These are phyloP conservation scores for Lasiommata megera DNA, from an alignment of 2,888 invertebrate species.

Conservation along the genomic window DNA sequence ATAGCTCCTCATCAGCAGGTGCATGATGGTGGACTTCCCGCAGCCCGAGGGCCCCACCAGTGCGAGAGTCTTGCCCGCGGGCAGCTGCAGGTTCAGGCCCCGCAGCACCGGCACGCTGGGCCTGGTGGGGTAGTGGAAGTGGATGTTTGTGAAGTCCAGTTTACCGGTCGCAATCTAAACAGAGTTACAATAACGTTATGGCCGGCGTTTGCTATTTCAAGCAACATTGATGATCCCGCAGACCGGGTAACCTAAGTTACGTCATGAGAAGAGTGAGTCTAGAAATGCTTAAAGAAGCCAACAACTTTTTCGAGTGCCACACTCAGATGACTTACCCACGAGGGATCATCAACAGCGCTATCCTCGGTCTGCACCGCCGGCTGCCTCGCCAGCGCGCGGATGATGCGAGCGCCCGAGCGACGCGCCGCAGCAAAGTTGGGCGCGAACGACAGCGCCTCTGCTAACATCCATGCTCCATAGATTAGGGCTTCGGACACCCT, in stretches of 20 bases:
- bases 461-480: constrained; percentile 90
- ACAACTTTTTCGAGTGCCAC: too few relatives aligned
- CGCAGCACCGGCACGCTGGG: constrained; percentile 85
- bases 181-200: background rate
- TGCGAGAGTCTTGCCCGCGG: constrained; percentile 86
- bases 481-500: constrained; percentile 89
- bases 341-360: constrained; percentile 43
- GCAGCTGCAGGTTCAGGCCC: constrained; percentile 82
- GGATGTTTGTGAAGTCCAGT: constrained; percentile 83
- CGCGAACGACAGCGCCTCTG: constrained; percentile 88
- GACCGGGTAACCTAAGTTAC: too few relatives aligned
- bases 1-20: constrained; percentile 88
- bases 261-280: too few relatives aligned
- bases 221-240: too few relatives aligned
- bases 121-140: constrained; percentile 90
- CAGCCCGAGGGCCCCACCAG: constrained; percentile 88
- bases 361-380: constrained; percentile 63
- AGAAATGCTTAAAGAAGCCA: too few relatives aligned
- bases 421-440: constrained; percentile 88
- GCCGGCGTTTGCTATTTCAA: too few relatives aligned
- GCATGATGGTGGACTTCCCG: constrained; percentile 90
- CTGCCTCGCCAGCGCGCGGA: constrained; percentile 70
- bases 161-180: constrained; percentile 81
- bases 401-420: constrained; percentile 84
- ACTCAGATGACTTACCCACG: constrained; percentile 55